Conservation (phyloP, 2,797 vertebrate species). For the Tragopan temminckii region DNA sequence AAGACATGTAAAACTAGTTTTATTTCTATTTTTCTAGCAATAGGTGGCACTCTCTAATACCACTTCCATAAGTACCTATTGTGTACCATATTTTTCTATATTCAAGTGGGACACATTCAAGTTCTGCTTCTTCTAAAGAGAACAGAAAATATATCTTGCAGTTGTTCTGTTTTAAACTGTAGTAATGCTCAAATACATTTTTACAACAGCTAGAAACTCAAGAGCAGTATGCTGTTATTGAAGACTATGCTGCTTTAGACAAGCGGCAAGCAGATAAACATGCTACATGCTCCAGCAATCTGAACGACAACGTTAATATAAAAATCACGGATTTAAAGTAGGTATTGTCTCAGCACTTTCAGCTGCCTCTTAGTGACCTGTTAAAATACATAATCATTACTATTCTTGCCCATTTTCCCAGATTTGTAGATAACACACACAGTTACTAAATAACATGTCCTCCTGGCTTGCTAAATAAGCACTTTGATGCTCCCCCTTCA, state of each 20-base stretch:
- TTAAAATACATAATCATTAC: background rate
- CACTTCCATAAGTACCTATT: background rate
- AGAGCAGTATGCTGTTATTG: background rate
- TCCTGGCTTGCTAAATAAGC: background rate
- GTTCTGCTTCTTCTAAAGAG: background rate
- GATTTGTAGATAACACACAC: background rate
- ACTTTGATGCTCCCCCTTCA: background rate
- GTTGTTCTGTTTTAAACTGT: background rate
- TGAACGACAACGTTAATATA: background rate
- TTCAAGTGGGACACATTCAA: slow-evolving; percentile 28
- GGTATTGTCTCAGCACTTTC: background rate
- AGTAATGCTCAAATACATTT: background rate
- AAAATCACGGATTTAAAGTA: background rate
- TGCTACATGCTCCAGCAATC: background rate
- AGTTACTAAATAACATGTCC: background rate
- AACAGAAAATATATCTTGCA: background rate
- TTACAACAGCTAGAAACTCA: background rate
- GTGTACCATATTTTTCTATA: background rate
- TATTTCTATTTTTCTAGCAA: slow-evolving; percentile 53
- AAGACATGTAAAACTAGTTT: background rate
- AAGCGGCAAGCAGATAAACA: background rate
- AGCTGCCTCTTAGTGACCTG: background rate
- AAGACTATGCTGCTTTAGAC: background rate
- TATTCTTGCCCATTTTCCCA: background rate
- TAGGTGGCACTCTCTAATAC: slow-evolving; percentile 68